These are phyloP conservation scores for Atopsyche davidsoni DNA, from an alignment of 1,140 invertebrate species.

Conservation along the genomic window DNA sequence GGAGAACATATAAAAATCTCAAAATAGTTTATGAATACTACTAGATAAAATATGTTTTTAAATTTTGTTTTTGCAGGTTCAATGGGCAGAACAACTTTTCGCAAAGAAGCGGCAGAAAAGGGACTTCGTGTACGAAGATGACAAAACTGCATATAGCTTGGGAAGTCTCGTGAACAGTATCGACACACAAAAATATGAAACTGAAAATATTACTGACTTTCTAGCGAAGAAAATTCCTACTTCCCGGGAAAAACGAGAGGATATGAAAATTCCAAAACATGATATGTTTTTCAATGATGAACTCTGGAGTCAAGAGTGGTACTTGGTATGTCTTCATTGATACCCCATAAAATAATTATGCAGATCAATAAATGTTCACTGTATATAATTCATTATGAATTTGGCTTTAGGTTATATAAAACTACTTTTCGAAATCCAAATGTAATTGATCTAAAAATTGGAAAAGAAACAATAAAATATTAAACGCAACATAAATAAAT, in stretches of 20 bases:
- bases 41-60: not conserved
- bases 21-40: too few species aligned
- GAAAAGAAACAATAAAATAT: too few species aligned
- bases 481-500: too few species aligned
- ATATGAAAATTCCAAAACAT: constrained; percentile 23
- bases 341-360: too few species aligned
- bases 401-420: too few species aligned
- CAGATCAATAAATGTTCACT: too few species aligned
- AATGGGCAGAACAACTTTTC: constrained; percentile 63
- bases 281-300: constrained; percentile 71
- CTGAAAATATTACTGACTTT: not conserved
- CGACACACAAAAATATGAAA: not conserved
- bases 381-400: too few species aligned
- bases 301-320: constrained; percentile 85
- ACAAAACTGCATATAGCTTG: not conserved
- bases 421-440: too few species aligned
- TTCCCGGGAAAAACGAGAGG: constrained; percentile 20
- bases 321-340: too few species aligned
- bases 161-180: constrained; percentile 4
- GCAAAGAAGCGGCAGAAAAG: constrained; percentile 56
- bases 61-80: constrained; percentile 43
- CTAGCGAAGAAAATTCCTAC: not conserved
- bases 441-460: too few species aligned
- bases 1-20: too few species aligned
- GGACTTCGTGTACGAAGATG: constrained; percentile 35